phyloP scores from a whole-genome alignment of 2,113 vertebrate genomes.

The Condylura cristata region DNA sequence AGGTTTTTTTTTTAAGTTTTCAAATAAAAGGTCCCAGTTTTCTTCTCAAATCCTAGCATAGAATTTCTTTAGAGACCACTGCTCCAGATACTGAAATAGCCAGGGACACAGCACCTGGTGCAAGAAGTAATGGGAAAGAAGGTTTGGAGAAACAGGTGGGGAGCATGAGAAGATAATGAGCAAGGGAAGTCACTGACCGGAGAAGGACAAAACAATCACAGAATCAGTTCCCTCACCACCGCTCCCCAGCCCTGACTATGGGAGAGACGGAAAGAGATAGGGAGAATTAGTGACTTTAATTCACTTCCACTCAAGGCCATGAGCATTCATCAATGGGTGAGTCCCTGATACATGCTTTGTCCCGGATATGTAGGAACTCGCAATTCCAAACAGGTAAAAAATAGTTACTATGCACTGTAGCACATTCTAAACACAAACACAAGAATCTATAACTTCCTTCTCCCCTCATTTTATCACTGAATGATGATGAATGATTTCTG shows the following conservation, averaged over 20 bases:
- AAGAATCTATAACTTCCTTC: not conserved
- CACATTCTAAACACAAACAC: not conserved
- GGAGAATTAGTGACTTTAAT: not conserved
- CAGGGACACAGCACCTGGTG: not conserved
- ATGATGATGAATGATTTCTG: too few species aligned
- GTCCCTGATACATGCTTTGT: too few species aligned
- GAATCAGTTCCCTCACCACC: not conserved
- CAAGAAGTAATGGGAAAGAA: not conserved
- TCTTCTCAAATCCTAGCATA: not conserved
- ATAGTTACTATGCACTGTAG: not conserved
- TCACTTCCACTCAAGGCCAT: not conserved
- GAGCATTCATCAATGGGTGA: not conserved
- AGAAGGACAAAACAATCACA: not conserved
- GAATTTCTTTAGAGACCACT: not conserved
- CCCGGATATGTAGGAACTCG: not conserved
- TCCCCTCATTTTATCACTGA: not conserved
- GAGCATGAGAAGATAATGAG: not conserved
- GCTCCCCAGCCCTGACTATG: not conserved
- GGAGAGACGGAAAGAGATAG: not conserved
- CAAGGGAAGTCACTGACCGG: too few species aligned
- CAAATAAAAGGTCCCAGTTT: not conserved
- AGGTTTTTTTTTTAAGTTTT: not conserved
- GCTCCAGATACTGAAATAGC: constrained; percentile 1
- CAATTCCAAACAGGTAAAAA: not conserved
- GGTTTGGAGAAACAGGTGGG: not conserved